Evolutionary conservation across 2,888 invertebrate genomes (phyloP).

Genomic region (Reticulitermes lucifugus): DNA sequence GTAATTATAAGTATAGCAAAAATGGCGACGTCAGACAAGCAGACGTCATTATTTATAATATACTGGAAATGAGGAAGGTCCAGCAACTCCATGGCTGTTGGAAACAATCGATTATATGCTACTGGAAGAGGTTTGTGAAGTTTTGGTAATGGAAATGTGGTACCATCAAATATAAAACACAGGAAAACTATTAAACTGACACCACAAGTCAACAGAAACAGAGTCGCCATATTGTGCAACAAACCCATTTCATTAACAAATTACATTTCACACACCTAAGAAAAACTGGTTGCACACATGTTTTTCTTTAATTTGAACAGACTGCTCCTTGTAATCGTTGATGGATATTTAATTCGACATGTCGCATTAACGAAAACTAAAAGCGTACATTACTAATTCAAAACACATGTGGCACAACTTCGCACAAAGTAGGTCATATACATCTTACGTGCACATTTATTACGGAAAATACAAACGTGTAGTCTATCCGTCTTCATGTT

Average conservation of each 20-base stretch:
- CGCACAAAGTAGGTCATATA: no score
- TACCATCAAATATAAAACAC: slow-evolving; percentile 18
- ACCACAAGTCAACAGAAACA: slow-evolving; percentile 27
- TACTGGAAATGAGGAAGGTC: slow-evolving; percentile 55
- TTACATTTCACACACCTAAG: background rate
- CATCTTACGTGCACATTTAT: no score
- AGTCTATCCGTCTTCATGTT: no score
- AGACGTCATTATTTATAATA: slow-evolving; percentile 57
- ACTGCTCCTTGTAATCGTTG: no score
- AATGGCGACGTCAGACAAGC: slow-evolving; percentile 39
- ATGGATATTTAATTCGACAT: no score
- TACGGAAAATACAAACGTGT: no score
- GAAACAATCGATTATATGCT: background rate
- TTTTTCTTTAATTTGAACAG: no score
- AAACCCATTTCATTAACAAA: slow-evolving; percentile 5
- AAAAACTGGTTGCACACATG: background rate
- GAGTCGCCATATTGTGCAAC: slow-evolving; percentile 12
- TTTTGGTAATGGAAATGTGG: slow-evolving; percentile 9
- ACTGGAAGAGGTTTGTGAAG: slow-evolving; percentile 23
- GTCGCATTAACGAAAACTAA: no score
- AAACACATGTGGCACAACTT: no score
- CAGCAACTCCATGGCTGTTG: slow-evolving; percentile 46
- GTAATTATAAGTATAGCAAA: slow-evolving; percentile 70
- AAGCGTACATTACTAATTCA: no score
- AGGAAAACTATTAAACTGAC: slow-evolving; percentile 19